phyloP scores from a whole-genome alignment of 2,888 invertebrate genomes.

The Habroteleia sp. region DNA sequence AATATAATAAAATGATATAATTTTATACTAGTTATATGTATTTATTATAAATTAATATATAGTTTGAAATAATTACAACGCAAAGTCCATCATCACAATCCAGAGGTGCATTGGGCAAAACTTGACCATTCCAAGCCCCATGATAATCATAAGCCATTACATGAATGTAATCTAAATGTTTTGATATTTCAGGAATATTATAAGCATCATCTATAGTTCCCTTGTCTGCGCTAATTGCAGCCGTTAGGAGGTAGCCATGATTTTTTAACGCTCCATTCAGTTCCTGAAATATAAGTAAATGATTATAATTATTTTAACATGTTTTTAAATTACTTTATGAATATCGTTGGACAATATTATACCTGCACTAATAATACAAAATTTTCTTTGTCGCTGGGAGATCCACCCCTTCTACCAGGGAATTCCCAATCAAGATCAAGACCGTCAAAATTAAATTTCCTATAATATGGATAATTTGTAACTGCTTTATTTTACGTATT shows the following conservation, averaged over 20 bases:
- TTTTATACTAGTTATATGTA: too few species aligned
- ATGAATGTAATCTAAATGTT: constrained; percentile 85
- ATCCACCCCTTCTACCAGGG: constrained; percentile 88
- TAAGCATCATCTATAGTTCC: constrained; percentile 89
- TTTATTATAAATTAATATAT: constrained; percentile 23
- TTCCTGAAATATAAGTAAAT: constrained; percentile 85
- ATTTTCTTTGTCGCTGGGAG: constrained; percentile 88
- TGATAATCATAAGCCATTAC: constrained; percentile 96
- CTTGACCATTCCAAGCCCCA: constrained; percentile 89
- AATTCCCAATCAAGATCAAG: constrained; percentile 93
- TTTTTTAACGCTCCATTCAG: constrained; percentile 87
- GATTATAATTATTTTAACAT: too few species aligned
- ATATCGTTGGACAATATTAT: constrained; percentile 55
- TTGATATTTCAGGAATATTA: constrained; percentile 85
- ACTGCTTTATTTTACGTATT: too few species aligned
- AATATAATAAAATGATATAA: neutral
- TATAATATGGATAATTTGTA: too few species aligned
- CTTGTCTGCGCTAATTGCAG: constrained; percentile 90
- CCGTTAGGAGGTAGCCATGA: constrained; percentile 87
- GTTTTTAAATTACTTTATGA: too few species aligned
- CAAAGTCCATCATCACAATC: constrained; percentile 83
- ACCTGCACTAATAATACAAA: constrained; percentile 90
- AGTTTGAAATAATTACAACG: constrained; percentile 84
- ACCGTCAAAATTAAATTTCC: constrained; percentile 88
- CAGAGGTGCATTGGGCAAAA: constrained; percentile 91